Percentiles rank a stretch among this genome's conserved stretches.
phyloP scores from a whole-genome alignment of 2,113 vertebrate species.

The Strigops habroptila region DNA sequence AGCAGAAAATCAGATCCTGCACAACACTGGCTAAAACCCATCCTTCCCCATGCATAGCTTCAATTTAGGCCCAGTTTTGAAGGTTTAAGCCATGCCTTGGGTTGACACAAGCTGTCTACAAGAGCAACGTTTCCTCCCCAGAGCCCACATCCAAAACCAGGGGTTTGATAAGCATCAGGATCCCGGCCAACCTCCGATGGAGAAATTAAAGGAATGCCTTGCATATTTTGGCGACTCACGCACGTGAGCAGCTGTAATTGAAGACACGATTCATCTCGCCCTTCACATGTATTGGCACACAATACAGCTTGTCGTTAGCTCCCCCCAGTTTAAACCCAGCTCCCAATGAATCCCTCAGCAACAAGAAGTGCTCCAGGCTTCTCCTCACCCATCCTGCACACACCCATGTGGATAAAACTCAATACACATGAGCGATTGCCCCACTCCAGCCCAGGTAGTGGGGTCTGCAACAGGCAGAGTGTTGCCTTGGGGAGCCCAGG shows the following conservation, averaged over 20 bases:
- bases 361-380: not conserved
- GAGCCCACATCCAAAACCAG: not conserved
- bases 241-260: not conserved
- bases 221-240: not conserved
- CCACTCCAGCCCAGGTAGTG: not conserved
- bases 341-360: not conserved
- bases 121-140: not conserved
- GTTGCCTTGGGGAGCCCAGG: fast-evolving
- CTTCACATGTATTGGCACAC: not conserved
- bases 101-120: not conserved
- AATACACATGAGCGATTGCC: fast-evolving
- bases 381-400: not conserved
- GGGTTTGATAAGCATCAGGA: not conserved
- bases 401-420: not conserved
- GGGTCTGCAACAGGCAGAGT: fast-evolving
- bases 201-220: conserved; percentile 8
- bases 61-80: fast-evolving
- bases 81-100: not conserved
- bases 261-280: not conserved
- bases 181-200: not conserved
- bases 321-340: not conserved
- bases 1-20: not conserved
- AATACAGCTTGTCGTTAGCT: not conserved
- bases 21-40: fast-evolving
- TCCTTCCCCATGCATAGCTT: fast-evolving